Percentiles rank a stretch among this genome's conserved stretches.
Evolutionary conservation across 1,140 invertebrate species (phyloP).

Genomic region (Drosophila tropicalis): DNA sequence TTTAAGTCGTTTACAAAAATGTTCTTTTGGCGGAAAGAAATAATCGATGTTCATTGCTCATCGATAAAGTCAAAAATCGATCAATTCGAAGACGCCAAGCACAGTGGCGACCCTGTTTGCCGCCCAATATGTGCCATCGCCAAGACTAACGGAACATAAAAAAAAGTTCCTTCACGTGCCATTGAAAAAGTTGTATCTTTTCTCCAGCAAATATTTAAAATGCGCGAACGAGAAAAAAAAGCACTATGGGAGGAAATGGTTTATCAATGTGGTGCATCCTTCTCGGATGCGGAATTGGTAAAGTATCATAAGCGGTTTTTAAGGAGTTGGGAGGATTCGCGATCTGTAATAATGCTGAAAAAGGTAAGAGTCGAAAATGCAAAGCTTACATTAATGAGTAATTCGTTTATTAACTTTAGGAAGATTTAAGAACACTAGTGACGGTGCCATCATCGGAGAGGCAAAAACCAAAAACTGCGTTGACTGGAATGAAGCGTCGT

Average conservation of each 20-base stretch:
- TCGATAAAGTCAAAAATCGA: no score
- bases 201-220: neutral
- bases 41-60: no score
- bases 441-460: neutral
- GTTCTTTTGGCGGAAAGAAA: no score
- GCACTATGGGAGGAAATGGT: neutral
- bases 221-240: neutral
- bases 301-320: neutral
- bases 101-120: no score
- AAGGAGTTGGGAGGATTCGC: neutral
- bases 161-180: neutral
- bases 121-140: neutral
- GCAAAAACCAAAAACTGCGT: no score
- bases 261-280: neutral
- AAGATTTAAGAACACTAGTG: neutral
- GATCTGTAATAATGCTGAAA: neutral
- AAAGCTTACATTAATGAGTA: no score
- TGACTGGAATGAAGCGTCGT: neutral
- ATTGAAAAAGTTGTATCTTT: no score
- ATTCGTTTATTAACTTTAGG: neutral
- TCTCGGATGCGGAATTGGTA: neutral
- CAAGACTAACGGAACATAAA: constrained; percentile 5
- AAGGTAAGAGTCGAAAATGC: neutral
- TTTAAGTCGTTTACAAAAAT: no score
- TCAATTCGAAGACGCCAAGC: no score